These are phyloP conservation scores for Escarpia spicata DNA, from an alignment of 2,888 invertebrate genomes.

Conservation along the genomic window DNA sequence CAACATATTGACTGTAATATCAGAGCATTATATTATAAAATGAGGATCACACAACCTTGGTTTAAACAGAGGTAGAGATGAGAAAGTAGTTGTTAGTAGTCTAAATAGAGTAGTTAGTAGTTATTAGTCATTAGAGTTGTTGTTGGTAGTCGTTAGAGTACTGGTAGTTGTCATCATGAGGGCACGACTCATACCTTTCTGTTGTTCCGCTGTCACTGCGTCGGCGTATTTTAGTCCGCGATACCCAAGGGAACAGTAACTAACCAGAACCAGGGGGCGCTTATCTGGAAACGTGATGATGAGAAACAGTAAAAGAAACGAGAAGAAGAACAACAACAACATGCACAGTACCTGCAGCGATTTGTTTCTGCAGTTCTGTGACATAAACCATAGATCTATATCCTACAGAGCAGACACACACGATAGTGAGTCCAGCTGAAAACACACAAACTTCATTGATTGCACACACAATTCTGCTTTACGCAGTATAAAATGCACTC, in stretches of 20 bases:
- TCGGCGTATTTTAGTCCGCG: conserved; percentile 53
- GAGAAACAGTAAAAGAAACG: too few species aligned
- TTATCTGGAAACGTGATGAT: neutral
- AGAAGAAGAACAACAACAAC: neutral
- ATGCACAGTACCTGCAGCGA: neutral
- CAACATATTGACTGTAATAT: too few species aligned
- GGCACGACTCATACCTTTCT: neutral
- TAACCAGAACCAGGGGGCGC: conserved; percentile 45
- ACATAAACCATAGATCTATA: neutral
- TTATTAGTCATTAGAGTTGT: neutral
- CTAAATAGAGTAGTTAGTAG: too few species aligned
- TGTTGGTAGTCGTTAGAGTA: neutral
- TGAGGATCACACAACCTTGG: too few species aligned
- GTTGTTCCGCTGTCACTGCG: conserved; percentile 17
- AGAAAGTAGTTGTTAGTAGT: too few species aligned
- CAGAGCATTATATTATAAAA: too few species aligned
- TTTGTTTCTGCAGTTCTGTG: neutral
- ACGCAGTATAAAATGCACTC: too few species aligned
- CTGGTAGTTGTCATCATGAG: neutral
- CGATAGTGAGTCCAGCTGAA: neutral
- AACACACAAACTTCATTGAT: neutral
- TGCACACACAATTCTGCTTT: neutral
- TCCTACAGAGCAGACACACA: neutral
- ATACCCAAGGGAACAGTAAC: conserved; percentile 62
- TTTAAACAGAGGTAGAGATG: too few species aligned